A percentile compares a stretch with the other conserved stretches of the same genome.
These are phyloP conservation scores for Synanthedon formicaeformis DNA, from an alignment of 2,888 invertebrate species.

Conservation along the genomic window DNA sequence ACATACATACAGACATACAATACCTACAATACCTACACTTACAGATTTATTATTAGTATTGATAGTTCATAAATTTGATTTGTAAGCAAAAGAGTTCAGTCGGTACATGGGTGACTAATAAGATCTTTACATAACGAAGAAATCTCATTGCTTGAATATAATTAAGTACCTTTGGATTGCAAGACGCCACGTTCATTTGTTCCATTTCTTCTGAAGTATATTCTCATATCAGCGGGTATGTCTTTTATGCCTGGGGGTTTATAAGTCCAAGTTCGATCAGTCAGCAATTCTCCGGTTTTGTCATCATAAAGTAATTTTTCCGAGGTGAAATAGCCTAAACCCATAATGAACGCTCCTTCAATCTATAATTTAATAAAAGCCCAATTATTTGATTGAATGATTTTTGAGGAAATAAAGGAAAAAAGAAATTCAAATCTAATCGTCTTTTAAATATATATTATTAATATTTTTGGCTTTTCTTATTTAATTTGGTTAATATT, in stretches of 20 bases:
- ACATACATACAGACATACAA: too few relatives aligned
- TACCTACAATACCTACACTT: too few relatives aligned
- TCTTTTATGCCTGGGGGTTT: slow-evolving; percentile 83
- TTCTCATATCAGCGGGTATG: slow-evolving; percentile 80
- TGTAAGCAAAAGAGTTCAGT: too few relatives aligned
- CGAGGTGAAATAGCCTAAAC: slow-evolving; percentile 79
- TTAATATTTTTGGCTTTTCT: too few relatives aligned
- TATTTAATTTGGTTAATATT: too few relatives aligned
- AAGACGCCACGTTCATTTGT: slow-evolving; percentile 76
- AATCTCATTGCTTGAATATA: not conserved
- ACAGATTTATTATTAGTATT: too few relatives aligned
- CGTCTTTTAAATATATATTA: too few relatives aligned
- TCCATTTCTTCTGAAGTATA: slow-evolving; percentile 76
- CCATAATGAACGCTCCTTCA: slow-evolving; percentile 85
- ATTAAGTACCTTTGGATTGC: slow-evolving; percentile 75
- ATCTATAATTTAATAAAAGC: slow-evolving; percentile 32
- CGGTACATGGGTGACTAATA: not conserved
- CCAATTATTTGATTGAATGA: too few relatives aligned
- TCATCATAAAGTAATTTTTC: slow-evolving; percentile 77
- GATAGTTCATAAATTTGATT: too few relatives aligned
- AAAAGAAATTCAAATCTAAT: too few relatives aligned
- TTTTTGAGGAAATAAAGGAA: too few relatives aligned
- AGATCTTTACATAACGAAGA: not conserved
- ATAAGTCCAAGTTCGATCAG: slow-evolving; percentile 86
- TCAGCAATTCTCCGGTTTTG: slow-evolving; percentile 75